Evolutionary conservation across 2,113 vertebrate species (phyloP).

Genomic region (Gobio gobio): DNA sequence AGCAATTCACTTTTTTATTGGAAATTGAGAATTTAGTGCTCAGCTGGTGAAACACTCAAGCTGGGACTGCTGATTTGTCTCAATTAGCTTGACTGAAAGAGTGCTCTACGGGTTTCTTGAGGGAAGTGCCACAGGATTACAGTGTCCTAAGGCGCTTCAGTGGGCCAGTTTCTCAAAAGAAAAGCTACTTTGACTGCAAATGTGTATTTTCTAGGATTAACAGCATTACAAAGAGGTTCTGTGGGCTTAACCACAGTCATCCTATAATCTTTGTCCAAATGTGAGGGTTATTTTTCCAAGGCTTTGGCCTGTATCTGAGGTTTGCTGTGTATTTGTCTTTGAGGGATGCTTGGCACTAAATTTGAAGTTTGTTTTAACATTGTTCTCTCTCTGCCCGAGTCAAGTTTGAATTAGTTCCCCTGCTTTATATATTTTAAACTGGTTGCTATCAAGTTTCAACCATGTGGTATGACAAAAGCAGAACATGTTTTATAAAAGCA

Average conservation of each 20-base stretch:
- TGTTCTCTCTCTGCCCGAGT: background rate
- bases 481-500: background rate
- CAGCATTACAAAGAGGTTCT: slow-evolving; percentile 23
- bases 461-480: background rate
- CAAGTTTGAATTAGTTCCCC: background rate
- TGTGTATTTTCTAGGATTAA: slow-evolving; percentile 37
- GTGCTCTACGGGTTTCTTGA: slow-evolving; percentile 4
- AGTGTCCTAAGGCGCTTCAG: background rate
- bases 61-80: slow-evolving; percentile 30
- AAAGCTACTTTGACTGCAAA: slow-evolving; percentile 44
- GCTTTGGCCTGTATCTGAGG: slow-evolving; percentile 5
- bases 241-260: slow-evolving; percentile 21
- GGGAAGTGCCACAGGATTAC: slow-evolving; percentile 30
- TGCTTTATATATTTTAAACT: slow-evolving; percentile 1
- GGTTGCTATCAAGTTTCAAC: slow-evolving; percentile 5
- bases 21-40: background rate
- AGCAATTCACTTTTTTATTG: slow-evolving; percentile 4
- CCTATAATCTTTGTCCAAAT: slow-evolving; percentile 33
- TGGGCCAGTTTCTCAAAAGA: slow-evolving; percentile 32
- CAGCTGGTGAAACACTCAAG: slow-evolving; percentile 14
- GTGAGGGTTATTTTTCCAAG: slow-evolving; percentile 34
- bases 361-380: slow-evolving; percentile 12
- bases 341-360: background rate
- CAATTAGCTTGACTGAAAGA: slow-evolving; percentile 37
- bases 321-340: slow-evolving; percentile 23